A percentile compares a stretch with the other conserved stretches of the same genome.
Conservation (phyloP, 1,140 invertebrate species). For the Triops longicaudatus region DNA sequence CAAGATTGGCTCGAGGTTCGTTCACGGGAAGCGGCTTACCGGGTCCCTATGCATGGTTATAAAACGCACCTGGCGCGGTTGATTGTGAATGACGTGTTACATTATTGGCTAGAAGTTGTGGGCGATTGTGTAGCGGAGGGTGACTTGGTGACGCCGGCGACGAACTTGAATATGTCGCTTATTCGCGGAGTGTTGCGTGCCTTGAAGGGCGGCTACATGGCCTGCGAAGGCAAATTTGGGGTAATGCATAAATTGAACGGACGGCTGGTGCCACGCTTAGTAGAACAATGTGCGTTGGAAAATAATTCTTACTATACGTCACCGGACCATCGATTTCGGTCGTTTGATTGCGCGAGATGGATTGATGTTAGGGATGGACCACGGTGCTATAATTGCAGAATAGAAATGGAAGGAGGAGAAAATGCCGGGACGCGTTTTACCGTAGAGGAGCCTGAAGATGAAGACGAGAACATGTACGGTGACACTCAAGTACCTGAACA, state of each 20-base stretch:
- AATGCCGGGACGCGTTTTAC: background rate
- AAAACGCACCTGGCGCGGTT: conserved; percentile 22
- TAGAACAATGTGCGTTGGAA: background rate
- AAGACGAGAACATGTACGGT: background rate
- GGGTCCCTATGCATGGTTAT: conserved; percentile 19
- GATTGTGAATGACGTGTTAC: conserved; percentile 6
- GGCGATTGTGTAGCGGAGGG: conserved; percentile 25
- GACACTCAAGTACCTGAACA: conserved; percentile 7
- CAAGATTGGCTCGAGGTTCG: conserved; percentile 22
- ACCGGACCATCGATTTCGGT: conserved; percentile 25
- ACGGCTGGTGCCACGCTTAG: background rate
- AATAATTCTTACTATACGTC: conserved; percentile 14
- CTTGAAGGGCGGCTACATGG: conserved; percentile 14
- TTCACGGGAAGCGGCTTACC: conserved; percentile 13
- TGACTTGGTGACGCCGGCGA: background rate
- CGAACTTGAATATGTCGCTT: background rate
- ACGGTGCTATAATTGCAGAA: background rate
- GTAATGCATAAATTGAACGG: background rate
- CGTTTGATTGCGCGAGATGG: conserved; percentile 19
- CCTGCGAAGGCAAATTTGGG: conserved; percentile 16
- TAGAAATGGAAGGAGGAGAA: background rate
- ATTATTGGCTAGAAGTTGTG: conserved; percentile 25
- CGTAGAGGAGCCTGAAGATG: background rate
- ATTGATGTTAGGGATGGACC: background rate
- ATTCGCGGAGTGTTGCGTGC: conserved; percentile 9